A percentile compares a stretch with the other conserved stretches of the same genome.
Conservation (phyloP, 2,888 invertebrate species). For the Chymomyza caudatula region DNA sequence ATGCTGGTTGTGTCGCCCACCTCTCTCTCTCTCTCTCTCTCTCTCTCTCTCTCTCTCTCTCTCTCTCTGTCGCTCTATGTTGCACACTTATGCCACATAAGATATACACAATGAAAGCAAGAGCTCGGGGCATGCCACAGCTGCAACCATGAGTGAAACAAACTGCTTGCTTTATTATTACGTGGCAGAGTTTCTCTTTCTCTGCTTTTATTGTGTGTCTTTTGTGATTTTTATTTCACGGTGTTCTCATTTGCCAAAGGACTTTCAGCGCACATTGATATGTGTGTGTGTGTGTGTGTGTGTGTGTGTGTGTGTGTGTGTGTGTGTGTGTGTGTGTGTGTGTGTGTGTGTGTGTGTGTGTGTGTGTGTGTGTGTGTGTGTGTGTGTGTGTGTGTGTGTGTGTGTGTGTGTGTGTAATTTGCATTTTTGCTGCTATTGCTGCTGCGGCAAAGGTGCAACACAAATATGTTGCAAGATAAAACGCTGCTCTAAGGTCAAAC, state of each 20-base stretch:
- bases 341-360: not conserved
- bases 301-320: constrained; percentile 10
- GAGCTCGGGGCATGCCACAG: constrained; percentile 40
- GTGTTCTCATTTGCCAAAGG: constrained; percentile 35
- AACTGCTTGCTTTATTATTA: constrained; percentile 45
- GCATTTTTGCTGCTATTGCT: constrained; percentile 37
- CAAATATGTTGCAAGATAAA: constrained; percentile 18
- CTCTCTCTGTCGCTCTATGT: not conserved
- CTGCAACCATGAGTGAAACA: constrained; percentile 54
- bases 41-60: not conserved
- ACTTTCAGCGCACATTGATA: not conserved
- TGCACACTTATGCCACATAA: not conserved
- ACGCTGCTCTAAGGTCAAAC: constrained; percentile 32
- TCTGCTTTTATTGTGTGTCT: not conserved
- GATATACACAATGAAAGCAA: constrained; percentile 39
- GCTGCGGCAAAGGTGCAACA: constrained; percentile 18
- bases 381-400: constrained; percentile 4
- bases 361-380: not conserved
- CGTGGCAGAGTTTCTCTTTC: constrained; percentile 8
- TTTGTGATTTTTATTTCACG: not conserved
- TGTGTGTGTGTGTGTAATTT: constrained; percentile 34
- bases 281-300: not conserved
- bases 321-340: constrained; percentile 10
- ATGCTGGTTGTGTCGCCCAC: not conserved
- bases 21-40: too few relatives aligned